Base-by-base conservation (phyloP, 1,140 invertebrate species). In the Drosophila serrata region DNA sequence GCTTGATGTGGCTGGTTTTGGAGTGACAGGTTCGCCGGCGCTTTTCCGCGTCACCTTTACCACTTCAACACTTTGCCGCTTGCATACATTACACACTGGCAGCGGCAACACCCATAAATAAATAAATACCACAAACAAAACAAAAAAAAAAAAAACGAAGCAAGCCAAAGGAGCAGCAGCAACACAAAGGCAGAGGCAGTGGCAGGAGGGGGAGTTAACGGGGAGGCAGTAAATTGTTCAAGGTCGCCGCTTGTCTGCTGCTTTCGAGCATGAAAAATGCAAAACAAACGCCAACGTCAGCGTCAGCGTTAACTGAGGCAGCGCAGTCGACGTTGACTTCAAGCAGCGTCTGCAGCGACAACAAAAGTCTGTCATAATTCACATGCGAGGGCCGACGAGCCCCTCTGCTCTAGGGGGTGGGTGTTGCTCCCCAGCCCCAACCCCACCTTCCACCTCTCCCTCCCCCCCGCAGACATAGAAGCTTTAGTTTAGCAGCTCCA, bases 291-390 rank as follows among this genome's bases (percentile, higher is more conserved):
- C 60, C 39, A 49, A 49, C 48, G 63, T 53, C 29, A 35, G 6
- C 79, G 31, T 55, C 45, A 61, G 61, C 79, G 43, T 24, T 11
- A 27, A 75, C 78, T 9, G 46, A 29, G 43, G 64, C 81, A 42
- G 58, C 60, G 64, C 53, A 60, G 42, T 24, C 64, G 49, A n/a
- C 58, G 37, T 27, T 29, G 35, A 33, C 76, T 45, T 49, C 49
- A 55, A 55, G 49, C 81, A 65, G 81, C 78, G 73, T 61, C 70
- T 79, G 76, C 70, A 81, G 59, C 84, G 74, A 76, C 84, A 82
- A 90, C 84, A 87, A 90, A 72, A 88, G 81, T 84, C 85, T 90
- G 84, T 88, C 84, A 88, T 90, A 88, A 88, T 90, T 88, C 84
- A 88, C 84, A 88, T 88, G 85, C 84, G 81, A 85, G 65, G 33